Evolutionary conservation across 1,140 invertebrate genomes (phyloP), one percentile per base, ranked within the genome.

Genomic region (Octopus bimaculoides): DNA sequence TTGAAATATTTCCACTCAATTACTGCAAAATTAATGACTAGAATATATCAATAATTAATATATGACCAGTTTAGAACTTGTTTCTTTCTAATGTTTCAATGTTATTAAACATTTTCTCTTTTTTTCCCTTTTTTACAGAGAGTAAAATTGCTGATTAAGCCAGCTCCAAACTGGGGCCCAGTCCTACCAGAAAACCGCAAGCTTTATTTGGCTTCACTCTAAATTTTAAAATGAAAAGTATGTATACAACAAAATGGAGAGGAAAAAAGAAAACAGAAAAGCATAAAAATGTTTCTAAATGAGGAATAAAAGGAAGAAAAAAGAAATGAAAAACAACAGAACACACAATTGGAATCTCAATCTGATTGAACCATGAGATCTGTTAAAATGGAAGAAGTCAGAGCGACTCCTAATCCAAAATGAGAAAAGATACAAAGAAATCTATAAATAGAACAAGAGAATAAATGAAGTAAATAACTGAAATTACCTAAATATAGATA

Each of bases 81-180:
- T 41, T 41, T 41, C 26, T 41, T 74, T 74, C 20, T n/a, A 10
- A 12, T 20, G 10, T 20, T 52, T 74, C 20, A 20, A 74, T 10
- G 10, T 74, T n/a, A 17, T 26, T n/a, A 1, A 74, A 14, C 73
- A 3, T 10, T 20, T 74, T 20, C 10, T 74, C 73, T 17, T 3
- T 74, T n/a, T 74, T 53, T 41, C 74, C 17, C 17, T 75, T 20
- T 71, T 71, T 75, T 80, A 41, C 55, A 86, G 85, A 80, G 83
- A 78, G 75, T 85, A 52, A 82, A 81, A 77, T 83, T 81, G 71
- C 77, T 86, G 17, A 17, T 83, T 10, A 75, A 82, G 41, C 85
- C 84, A 0, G 75, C 84, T 14, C 71, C 80, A 54, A 78, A 82
- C 54, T 87, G 84, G 83, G 86, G 86, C 56, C 86, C 86, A 54